Conservation (phyloP, 64 coral and sea anemone genomes). For the Hydrozoanthus tunicans region DNA sequence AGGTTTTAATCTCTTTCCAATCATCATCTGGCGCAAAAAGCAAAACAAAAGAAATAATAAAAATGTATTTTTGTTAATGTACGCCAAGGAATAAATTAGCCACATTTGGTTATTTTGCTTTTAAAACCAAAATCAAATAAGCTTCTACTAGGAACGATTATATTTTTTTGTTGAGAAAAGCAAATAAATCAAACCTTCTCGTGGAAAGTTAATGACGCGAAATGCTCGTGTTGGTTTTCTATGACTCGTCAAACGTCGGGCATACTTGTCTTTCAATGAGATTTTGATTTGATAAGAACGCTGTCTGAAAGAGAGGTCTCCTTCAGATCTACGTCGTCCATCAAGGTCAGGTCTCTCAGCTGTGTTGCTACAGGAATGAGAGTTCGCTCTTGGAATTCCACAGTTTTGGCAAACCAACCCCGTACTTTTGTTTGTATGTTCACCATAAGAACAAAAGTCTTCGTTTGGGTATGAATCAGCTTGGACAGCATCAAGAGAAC, state of each 20-base stretch:
- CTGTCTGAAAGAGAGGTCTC: neutral
- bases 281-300: neutral
- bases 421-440: conserved; percentile 24
- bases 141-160: too few relatives aligned
- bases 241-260: neutral
- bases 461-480: too few relatives aligned
- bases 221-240: neutral
- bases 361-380: neutral
- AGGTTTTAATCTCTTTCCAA: too few relatives aligned
- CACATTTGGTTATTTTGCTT: too few relatives aligned
- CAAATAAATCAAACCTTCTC: neutral
- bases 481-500: too few relatives aligned
- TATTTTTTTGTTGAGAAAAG: neutral
- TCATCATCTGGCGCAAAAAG: too few relatives aligned
- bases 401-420: conserved; percentile 1
- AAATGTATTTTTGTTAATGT: too few relatives aligned
- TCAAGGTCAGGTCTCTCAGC: neutral
- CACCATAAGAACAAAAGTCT: too few relatives aligned
- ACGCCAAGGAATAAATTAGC: too few relatives aligned
- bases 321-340: neutral
- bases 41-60: too few relatives aligned
- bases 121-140: too few relatives aligned
- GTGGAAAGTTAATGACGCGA: neutral
- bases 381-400: neutral
- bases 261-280: neutral